phyloP scores from a whole-genome alignment of 2,113 vertebrate genomes.

The Apodemus speciosus region DNA sequence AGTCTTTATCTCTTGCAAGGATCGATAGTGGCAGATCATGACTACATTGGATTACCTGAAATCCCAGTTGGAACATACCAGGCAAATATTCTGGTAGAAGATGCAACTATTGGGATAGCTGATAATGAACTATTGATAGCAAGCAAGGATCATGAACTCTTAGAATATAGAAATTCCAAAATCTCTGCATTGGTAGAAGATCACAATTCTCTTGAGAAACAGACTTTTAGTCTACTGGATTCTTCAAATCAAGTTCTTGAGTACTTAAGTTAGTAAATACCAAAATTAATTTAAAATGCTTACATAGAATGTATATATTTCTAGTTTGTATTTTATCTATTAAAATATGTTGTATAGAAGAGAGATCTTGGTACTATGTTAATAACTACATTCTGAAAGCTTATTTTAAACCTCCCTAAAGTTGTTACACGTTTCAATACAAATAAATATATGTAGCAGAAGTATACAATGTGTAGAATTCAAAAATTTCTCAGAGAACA shows the following conservation, averaged over 20 bases:
- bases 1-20: conserved; percentile 76
- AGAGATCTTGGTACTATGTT: conserved; percentile 32
- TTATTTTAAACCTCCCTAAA: conserved; percentile 57
- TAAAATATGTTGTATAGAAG: conserved; percentile 41
- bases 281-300: not conserved
- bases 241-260: conserved; percentile 77
- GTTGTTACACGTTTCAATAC: conserved; percentile 1
- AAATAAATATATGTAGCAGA: not conserved
- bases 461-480: conserved; percentile 25
- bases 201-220: conserved; percentile 58
- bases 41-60: conserved; percentile 82
- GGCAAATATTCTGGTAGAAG: conserved; percentile 60
- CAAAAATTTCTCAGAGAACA: conserved; percentile 24
- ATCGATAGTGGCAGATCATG: conserved; percentile 82
- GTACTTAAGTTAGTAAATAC: conserved; percentile 74
- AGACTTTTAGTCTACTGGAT: conserved; percentile 77
- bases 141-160: conserved; percentile 73
- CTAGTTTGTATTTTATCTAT: conserved; percentile 46
- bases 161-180: conserved; percentile 67
- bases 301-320: conserved; percentile 31
- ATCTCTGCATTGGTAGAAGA: conserved; percentile 69
- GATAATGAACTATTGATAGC: conserved; percentile 42
- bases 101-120: conserved; percentile 45
- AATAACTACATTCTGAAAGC: conserved; percentile 50
- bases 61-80: conserved; percentile 72